phyloP scores from a whole-genome alignment of 2,113 vertebrate species.

The Vulpes vulpes region DNA sequence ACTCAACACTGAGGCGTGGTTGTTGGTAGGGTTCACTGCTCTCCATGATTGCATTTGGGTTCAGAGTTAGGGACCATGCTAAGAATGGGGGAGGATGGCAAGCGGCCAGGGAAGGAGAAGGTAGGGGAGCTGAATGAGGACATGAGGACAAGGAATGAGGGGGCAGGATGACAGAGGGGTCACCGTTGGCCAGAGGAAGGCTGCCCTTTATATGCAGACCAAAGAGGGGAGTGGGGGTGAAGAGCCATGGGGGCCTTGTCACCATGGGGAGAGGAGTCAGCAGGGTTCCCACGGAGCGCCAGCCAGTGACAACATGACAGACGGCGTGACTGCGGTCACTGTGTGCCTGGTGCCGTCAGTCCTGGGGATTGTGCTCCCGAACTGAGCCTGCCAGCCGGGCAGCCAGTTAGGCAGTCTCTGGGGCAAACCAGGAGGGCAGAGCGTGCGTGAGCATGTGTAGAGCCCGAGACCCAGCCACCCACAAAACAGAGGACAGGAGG shows the following conservation, averaged over 20 bases:
- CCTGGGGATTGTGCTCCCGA: background rate
- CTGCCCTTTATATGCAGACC: background rate
- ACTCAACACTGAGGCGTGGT: rapidly evolving
- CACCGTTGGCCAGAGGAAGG: background rate
- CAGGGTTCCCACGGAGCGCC: background rate
- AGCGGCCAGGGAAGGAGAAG: background rate
- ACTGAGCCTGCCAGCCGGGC: background rate
- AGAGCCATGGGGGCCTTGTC: background rate
- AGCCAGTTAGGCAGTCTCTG: background rate
- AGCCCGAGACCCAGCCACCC: background rate
- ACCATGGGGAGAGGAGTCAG: background rate
- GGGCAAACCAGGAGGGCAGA: background rate
- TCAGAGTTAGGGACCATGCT: background rate
- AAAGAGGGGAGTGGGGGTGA: background rate
- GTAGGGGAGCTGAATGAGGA: background rate
- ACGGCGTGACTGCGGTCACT: background rate
- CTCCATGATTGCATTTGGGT: rapidly evolving
- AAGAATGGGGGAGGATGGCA: background rate
- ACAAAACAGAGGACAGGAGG: background rate
- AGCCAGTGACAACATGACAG: rapidly evolving
- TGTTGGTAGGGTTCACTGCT: background rate
- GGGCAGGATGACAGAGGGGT: background rate
- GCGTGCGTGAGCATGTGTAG: rapidly evolving
- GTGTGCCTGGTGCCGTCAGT: background rate
- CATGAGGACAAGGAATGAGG: background rate